Evolutionary conservation across 2,888 invertebrate genomes (phyloP), one percentile per base, ranked within the genome.

Genomic region (Uloborus plumipes): DNA sequence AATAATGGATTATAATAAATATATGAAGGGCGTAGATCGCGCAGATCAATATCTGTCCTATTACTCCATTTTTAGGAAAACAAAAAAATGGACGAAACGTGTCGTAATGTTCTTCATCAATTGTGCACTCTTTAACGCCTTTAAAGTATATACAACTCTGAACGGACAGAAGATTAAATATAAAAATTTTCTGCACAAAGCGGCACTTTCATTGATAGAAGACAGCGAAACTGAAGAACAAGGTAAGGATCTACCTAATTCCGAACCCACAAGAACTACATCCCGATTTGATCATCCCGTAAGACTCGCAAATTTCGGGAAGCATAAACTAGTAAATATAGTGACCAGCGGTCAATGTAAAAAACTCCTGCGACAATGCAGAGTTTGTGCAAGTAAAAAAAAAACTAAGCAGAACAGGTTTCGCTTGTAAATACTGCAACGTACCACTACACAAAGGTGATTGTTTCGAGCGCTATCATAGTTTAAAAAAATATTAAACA

Each of bases 181-280:
- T 62, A 62, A 62, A 62, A 62, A 62, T 62, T 62, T 62, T 62
- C 62, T 62, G 62, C 62, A 26, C 62, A 62, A 62, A 62, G 62
- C 62, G 39, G 62, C 62, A 62, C 62, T 62, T 62, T 26, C 62
- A 62, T 62, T 62, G 62, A 62, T 62, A 62, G 62, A 62, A 62
- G 62, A 62, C 62, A 6, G 31, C 62, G 26, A 62, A 62, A 62
- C 62, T 62, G 62, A 62, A 62, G 62, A 62, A 31, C 62, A 31
- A 62, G 62, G 31, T 62, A n/a, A n/a, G n/a, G n/a, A 62, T 62
- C 62, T 62, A 62, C 62, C 62, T 62, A 62, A 22, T 62, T 62
- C 62, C 62, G 62, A 62, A 62, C 59, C 59, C 53, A 53, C 53
- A 53, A 53, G 53, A 53, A 53, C 53, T 11, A 53, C 53, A 53